Evolutionary conservation across 2,888 invertebrate species (phyloP), one percentile per base, ranked within the genome.

Genomic region (Reticulitermes lucifugus): DNA sequence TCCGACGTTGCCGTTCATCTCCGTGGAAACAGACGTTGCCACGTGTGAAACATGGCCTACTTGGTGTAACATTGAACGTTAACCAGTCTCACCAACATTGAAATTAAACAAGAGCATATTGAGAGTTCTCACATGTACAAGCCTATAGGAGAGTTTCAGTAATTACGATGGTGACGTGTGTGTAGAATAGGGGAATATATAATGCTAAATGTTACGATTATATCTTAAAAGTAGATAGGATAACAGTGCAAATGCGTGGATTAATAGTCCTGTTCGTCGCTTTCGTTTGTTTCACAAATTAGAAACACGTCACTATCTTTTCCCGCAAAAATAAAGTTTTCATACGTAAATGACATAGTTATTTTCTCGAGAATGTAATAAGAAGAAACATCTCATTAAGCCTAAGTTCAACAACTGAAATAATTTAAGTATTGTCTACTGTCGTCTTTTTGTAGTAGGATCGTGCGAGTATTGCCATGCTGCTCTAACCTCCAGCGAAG

Each of bases 231-330:
- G 10, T 25, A 65, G n/a, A 25, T n/a, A 65, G 12, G 14, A 25
- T 65, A 65, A 25, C n/a, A 25, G 25, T 65, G 25, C 6, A 65
- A 10, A 7, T 25, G n/a, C 1, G 25, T 65, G n/a, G 25, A 65
- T 1, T 65, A 65, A 65, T 65, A n/a, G 7, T 65, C 12, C 9
- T 46, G 22, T 46, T 3, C 46, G 9, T 41, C 77, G 46, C 82
- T 9, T 14, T 71, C 46, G 71, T 83, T 83, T 83, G 70, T 65
- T 83, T 41, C 25, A 46, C 43, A 70, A 43, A 41, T 80, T 14
- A 41, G 55, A 82, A 83, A 83, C 82, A 83, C 71, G 82, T 83
- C 82, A 83, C 71, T 46, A 83, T 43, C 82, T 71, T 83, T 71
- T 65, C 82, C 65, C 71, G 82, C 82, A 71, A 71, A 83, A 65